Conservation (phyloP, 35 echinoderm and acorn worm genomes). For the Amphiura filiformis region DNA sequence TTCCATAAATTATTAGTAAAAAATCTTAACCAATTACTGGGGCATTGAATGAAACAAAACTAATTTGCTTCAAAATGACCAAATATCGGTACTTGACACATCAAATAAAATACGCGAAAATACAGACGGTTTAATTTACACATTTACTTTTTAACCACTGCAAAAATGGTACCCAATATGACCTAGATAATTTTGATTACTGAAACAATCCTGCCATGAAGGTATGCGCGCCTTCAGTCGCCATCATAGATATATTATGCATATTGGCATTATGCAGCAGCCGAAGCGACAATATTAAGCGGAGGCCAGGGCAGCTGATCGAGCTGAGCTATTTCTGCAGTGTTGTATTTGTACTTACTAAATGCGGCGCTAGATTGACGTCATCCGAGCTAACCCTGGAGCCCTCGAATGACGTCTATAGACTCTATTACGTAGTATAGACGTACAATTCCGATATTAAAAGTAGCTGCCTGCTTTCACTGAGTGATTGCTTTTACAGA, state of each 20-base stretch:
- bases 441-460: conserved; percentile 10
- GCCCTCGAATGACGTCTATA: not conserved
- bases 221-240: not conserved
- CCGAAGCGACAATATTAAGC: too few species aligned
- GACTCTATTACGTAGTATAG: not conserved
- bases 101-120: too few species aligned
- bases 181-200: conserved; percentile 9
- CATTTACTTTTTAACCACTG: too few species aligned
- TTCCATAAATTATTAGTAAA: too few species aligned
- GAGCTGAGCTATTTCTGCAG: not conserved
- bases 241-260: conserved; percentile 10
- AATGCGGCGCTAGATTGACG: not conserved
- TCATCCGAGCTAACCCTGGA: not conserved
- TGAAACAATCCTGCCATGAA: not conserved
- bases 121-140: too few species aligned
- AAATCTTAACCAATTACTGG: too few species aligned
- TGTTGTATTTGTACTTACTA: conserved; percentile 8
- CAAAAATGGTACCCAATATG: too few species aligned
- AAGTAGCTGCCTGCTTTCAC: not conserved
- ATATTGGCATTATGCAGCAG: not conserved
- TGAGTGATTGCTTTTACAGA: not conserved
- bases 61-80: too few species aligned
- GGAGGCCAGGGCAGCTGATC: not conserved
- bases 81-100: too few species aligned
- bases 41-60: too few species aligned